A percentile compares a stretch with the other conserved stretches of the same genome.
Evolutionary conservation across 53 echinoderm and acorn worm species (phyloP).

Genomic region (Stichopus horrens): DNA sequence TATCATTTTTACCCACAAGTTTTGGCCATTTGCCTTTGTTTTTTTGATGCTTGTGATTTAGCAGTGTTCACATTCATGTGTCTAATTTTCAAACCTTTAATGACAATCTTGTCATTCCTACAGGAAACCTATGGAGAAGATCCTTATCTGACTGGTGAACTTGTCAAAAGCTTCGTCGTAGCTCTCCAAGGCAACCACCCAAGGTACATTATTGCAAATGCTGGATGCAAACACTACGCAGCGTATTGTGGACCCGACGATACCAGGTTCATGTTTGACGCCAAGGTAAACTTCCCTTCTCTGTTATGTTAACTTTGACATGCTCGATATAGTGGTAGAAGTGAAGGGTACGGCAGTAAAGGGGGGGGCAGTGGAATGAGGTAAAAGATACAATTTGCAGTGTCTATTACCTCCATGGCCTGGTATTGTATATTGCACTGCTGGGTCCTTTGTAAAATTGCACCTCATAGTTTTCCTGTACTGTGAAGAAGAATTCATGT

Average conservation of each 20-base stretch:
- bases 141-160: constrained; percentile 78
- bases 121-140: constrained; percentile 99
- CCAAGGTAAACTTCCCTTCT: constrained; percentile 51
- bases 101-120: not conserved
- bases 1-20: too few relatives aligned
- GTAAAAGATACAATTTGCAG: too few relatives aligned
- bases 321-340: too few relatives aligned
- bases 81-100: not conserved
- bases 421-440: too few relatives aligned
- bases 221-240: constrained; percentile 89
- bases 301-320: too few relatives aligned
- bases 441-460: too few relatives aligned
- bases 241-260: constrained; percentile 88
- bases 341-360: too few relatives aligned
- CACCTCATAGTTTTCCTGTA: too few relatives aligned
- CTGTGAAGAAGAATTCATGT: too few relatives aligned
- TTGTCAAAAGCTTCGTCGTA: constrained; percentile 70
- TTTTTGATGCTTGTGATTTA: not conserved
- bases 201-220: constrained; percentile 76
- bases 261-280: constrained; percentile 86
- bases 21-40: too few relatives aligned
- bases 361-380: too few relatives aligned
- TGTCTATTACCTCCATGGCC: too few relatives aligned
- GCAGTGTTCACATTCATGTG: not conserved
- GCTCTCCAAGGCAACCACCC: constrained; percentile 85